Conservation (phyloP, 2,113 vertebrate species). For the Phainopepla nitens region DNA sequence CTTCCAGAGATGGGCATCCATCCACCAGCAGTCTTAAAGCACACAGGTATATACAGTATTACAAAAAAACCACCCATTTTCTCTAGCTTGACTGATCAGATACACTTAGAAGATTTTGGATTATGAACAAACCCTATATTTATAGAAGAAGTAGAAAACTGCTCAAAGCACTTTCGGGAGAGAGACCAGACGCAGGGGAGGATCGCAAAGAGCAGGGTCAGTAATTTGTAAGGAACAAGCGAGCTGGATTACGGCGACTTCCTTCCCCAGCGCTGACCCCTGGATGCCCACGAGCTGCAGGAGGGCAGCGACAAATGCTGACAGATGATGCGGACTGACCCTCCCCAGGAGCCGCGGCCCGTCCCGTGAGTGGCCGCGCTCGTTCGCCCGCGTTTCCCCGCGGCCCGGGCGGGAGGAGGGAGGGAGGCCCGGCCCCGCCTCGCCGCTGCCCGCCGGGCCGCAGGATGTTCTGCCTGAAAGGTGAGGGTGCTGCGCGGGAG, state of each 20-base stretch:
- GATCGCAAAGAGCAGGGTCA: not conserved
- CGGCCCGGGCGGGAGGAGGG: not conserved
- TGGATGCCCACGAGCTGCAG: not conserved
- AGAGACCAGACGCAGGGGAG: not conserved
- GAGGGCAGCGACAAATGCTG: conserved; percentile 39
- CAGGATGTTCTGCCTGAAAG: conserved; percentile 82
- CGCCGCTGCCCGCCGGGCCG: conserved; percentile 9
- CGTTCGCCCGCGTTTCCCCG: not conserved
- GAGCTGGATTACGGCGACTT: conserved; percentile 29
- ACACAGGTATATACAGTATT: too few species aligned
- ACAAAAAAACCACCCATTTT: not conserved
- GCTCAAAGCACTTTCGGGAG: not conserved
- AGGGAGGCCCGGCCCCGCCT: not conserved
- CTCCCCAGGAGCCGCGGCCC: not conserved
- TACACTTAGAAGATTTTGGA: not conserved
- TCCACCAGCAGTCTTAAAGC: not conserved
- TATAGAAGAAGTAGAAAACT: not conserved
- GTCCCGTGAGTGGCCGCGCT: not conserved
- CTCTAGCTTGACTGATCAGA: not conserved
- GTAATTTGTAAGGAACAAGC: not conserved
- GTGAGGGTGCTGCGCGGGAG: conserved; percentile 48
- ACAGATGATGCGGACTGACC: not conserved
- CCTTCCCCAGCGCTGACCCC: conserved; percentile 1
- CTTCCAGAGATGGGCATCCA: not conserved
- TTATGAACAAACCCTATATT: not conserved